Conservation (phyloP, 2,797 vertebrate species). For the Arctocebus calabarensis region DNA sequence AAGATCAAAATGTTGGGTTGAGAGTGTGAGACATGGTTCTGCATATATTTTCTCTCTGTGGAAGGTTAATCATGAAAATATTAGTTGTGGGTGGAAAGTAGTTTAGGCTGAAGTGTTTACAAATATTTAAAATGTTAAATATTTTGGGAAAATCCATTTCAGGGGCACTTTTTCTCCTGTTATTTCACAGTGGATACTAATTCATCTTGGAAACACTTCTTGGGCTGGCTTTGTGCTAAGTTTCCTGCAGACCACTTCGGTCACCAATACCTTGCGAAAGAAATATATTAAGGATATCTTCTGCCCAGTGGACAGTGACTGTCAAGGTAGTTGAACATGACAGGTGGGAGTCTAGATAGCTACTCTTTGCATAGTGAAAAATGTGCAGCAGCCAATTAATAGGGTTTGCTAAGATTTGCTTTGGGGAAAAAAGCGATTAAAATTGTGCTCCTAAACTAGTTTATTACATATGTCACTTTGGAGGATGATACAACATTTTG, state of each 20-base stretch:
- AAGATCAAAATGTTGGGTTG: slow-evolving; percentile 4
- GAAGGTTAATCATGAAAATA: slow-evolving; percentile 20
- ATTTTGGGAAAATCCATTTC: slow-evolving; percentile 57
- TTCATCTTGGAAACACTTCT: neutral
- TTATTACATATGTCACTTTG: neutral
- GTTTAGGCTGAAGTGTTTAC: slow-evolving; percentile 9
- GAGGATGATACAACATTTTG: neutral
- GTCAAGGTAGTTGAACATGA: neutral
- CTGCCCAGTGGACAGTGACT: neutral
- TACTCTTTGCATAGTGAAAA: neutral
- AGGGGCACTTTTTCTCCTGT: neutral
- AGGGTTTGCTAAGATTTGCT: neutral
- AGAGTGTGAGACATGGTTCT: slow-evolving; percentile 22
- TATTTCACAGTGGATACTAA: slow-evolving; percentile 8
- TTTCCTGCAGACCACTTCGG: neutral
- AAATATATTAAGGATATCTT: neutral
- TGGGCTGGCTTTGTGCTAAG: neutral
- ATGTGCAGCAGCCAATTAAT: neutral
- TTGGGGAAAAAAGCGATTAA: neutral
- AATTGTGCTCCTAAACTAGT: neutral
- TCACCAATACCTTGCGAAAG: neutral
- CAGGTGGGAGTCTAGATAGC: neutral
- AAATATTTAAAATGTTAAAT: slow-evolving; percentile 56
- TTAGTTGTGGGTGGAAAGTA: neutral
- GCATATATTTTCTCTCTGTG: neutral